A percentile compares a stretch with the other conserved stretches of the same genome.
Evolutionary conservation across 1,140 invertebrate species (phyloP).

Genomic region (Drosophila lowei): DNA sequence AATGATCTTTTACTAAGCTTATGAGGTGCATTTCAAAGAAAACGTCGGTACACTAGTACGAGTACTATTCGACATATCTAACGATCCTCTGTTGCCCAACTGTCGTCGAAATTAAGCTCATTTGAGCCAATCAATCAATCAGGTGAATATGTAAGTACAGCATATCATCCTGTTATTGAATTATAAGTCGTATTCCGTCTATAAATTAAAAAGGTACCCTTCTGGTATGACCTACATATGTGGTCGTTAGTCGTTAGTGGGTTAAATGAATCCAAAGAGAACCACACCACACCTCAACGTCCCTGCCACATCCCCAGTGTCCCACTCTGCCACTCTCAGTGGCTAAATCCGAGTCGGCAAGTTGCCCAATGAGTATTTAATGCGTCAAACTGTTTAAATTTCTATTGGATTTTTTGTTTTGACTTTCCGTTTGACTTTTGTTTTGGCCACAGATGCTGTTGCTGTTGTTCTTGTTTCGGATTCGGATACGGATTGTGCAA

Average conservation of each 20-base stretch:
- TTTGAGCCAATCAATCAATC: no score
- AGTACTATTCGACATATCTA: no score
- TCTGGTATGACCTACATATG: background rate
- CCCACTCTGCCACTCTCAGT: conserved; percentile 1
- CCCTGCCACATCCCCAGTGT: background rate
- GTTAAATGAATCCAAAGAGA: conserved; percentile 9
- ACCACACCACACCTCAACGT: background rate
- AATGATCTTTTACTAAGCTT: no score
- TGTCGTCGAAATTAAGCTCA: no score
- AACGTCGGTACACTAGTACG: no score
- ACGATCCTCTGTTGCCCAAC: no score
- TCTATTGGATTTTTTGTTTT: conserved; percentile 76
- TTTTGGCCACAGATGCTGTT: conserved; percentile 68
- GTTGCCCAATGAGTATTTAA: conserved; percentile 75
- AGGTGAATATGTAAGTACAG: no score
- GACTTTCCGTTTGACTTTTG: conserved; percentile 73
- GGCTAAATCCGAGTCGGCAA: conserved; percentile 29
- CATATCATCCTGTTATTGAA: no score
- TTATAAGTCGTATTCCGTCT: no score
- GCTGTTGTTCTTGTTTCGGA: conserved; percentile 38
- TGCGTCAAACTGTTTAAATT: conserved; percentile 82
- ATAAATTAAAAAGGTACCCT: no score
- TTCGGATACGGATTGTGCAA: conserved; percentile 57
- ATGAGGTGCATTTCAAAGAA: no score
- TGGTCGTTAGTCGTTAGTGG: conserved; percentile 9